Conservation (phyloP, 2,888 invertebrate species). For the Acrocyrtus sp. region DNA sequence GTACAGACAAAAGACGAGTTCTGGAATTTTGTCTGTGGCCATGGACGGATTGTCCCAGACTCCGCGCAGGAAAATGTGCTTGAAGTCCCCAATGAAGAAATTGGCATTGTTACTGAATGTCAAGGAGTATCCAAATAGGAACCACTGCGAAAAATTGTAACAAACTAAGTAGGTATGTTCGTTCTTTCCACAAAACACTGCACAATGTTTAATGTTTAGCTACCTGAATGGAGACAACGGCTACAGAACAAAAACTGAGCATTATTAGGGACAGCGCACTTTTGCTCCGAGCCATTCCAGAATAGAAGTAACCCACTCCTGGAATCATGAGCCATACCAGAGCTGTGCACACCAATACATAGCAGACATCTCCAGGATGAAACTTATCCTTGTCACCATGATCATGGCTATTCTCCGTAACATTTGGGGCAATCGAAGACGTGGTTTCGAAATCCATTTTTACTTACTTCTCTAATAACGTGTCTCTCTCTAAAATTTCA, state of each 20-base stretch:
- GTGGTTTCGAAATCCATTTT: too few relatives aligned
- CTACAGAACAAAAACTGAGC: conserved; percentile 49
- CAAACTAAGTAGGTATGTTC: too few relatives aligned
- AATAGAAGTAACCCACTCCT: conserved; percentile 21
- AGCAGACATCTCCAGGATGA: conserved; percentile 44
- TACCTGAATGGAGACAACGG: conserved; percentile 54
- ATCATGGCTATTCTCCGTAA: too few relatives aligned
- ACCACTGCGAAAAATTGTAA: conserved; percentile 43
- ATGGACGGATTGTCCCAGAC: conserved; percentile 31
- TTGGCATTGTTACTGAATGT: conserved; percentile 50
- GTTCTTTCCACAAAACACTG: neutral
- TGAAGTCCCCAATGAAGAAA: conserved; percentile 54
- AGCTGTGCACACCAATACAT: conserved; percentile 36
- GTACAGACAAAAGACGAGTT: conserved; percentile 56
- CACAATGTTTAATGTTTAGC: neutral
- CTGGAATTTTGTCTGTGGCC: conserved; percentile 48
- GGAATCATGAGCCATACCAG: conserved; percentile 54
- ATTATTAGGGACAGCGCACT: conserved; percentile 43
- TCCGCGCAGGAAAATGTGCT: conserved; percentile 44
- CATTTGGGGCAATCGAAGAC: too few relatives aligned
- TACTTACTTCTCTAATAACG: too few relatives aligned
- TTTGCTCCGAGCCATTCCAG: conserved; percentile 39
- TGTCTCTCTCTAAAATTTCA: too few relatives aligned
- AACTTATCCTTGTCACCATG: conserved; percentile 7
- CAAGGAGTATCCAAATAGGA: conserved; percentile 56